Percentiles rank a stretch among this genome's conserved stretches.
Conservation (phyloP, 2,888 invertebrate species). For the Merodon equestris region DNA sequence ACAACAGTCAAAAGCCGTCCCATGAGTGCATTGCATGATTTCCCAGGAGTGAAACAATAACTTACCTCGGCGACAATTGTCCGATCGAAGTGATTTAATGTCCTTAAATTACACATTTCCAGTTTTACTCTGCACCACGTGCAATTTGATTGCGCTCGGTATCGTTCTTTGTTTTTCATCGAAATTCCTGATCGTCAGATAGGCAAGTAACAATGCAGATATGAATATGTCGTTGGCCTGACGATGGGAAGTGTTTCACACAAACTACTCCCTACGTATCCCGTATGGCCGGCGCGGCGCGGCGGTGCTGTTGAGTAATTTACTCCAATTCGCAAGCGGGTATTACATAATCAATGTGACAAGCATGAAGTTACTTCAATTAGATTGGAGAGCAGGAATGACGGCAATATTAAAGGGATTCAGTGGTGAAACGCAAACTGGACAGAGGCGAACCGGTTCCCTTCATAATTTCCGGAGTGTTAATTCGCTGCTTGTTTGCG, state of each 20-base stretch:
- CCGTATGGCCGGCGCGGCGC: not conserved
- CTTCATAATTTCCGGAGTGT: constrained; percentile 41
- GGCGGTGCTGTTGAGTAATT: constrained; percentile 40
- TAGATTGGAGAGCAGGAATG: constrained; percentile 52
- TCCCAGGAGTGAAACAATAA: no score
- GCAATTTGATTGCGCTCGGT: no score
- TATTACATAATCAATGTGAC: constrained; percentile 66
- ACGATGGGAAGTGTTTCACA: constrained; percentile 33
- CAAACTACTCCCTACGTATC: constrained; percentile 20
- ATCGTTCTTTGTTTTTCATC: no score
- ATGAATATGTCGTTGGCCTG: constrained; percentile 50
- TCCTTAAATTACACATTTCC: constrained; percentile 49
- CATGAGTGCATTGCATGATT: constrained; percentile 8
- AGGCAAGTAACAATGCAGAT: constrained; percentile 18
- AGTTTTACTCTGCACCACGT: no score
- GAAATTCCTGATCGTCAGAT: constrained; percentile 6
- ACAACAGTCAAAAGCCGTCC: constrained; percentile 30
- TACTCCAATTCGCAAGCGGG: constrained; percentile 49
- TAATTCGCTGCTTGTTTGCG: constrained; percentile 37
- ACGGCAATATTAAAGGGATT: constrained; percentile 19
- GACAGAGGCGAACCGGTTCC: not conserved
- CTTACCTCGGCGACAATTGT: constrained; percentile 28
- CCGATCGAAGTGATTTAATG: constrained; percentile 56
- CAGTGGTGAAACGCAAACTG: no score
- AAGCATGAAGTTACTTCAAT: constrained; percentile 57